Evolutionary conservation across 2,888 invertebrate species (phyloP), one percentile per base, ranked within the genome.

Genomic region (Hololepta plana): DNA sequence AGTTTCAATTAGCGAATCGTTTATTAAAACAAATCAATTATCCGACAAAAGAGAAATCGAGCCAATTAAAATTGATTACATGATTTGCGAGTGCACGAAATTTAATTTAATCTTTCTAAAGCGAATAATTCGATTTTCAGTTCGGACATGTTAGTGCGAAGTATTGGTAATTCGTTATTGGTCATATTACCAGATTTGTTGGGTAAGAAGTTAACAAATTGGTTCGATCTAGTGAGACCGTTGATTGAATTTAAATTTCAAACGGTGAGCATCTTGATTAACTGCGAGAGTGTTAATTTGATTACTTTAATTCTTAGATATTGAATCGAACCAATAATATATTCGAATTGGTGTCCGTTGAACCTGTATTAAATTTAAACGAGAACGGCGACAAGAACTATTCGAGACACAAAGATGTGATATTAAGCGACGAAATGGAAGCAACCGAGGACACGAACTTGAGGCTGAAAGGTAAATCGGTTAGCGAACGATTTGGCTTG

Each of bases 251-350:
- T 95, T 55, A 84, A 84, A 49, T 93, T 93, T 60, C 75, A 84
- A 55, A 85, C 85, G 46, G 95, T 95, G 61, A 73, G 76, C 56
- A 30, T 24, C 23, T n/a, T 22, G 6, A 14, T 13, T 15, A 12
- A 17, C n/a, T 17, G 14, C 9, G 11, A 4, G 15, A 24, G 12
- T 12, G 8, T 26, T 3, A 27, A 11, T n/a, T n/a, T 12, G 15
- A 33, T 12, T 23, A 30, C 22, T 26, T 17, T 20, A 24, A 35
- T 27, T 12, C 2, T 26, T 49, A 93, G 93, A 90, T 95, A 43
- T 59, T 91, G 35, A 84, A 88, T 47, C 72, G 93, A 39, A 88
- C 88, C 2, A 96, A 96, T 57, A 95, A 95, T 51, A 90, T 95
- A 38, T 96, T 96, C 56, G 95, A 95, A 55, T 55, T 95, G 45